These are phyloP conservation scores for Leucoraja ocellata DNA, from an alignment of 2,797 vertebrate species.

Conservation along the genomic window DNA sequence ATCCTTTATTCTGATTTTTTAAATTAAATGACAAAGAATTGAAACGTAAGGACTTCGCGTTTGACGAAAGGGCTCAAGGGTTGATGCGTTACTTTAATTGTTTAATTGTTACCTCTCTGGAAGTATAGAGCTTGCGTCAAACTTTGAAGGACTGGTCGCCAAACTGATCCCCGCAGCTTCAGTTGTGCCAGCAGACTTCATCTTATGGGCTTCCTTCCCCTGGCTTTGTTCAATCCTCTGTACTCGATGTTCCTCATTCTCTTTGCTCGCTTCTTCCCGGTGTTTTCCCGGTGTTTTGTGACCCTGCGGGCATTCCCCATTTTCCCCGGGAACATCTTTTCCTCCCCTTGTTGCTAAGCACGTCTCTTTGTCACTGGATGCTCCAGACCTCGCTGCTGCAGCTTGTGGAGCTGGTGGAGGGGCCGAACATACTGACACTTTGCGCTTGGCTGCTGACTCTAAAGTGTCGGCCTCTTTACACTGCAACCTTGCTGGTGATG, in stretches of 20 bases:
- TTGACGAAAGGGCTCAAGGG: no score
- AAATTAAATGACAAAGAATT: background rate
- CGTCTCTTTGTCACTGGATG: background rate
- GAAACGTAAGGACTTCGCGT: no score
- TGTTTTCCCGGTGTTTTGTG: constrained; percentile 47
- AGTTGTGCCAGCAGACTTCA: background rate
- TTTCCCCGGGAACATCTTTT: constrained; percentile 49
- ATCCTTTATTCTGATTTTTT: no score
- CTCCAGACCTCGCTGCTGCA: background rate
- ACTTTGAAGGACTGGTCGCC: background rate
- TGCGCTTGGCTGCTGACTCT: background rate
- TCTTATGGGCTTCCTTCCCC: constrained; percentile 31
- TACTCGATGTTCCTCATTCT: background rate
- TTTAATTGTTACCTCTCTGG: constrained; percentile 26
- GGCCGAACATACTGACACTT: background rate
- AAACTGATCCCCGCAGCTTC: constrained; percentile 21
- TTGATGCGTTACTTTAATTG: background rate
- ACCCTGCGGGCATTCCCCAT: constrained; percentile 44
- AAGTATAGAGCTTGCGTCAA: background rate
- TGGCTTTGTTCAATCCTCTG: background rate
- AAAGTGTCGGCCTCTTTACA: background rate
- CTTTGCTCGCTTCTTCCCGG: constrained; percentile 12
- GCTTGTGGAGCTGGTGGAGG: background rate
- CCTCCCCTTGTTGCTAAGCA: constrained; percentile 30
- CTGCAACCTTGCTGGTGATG: background rate